phyloP scores from a whole-genome alignment of 2,113 vertebrate genomes.

The Ammodytes dubius region DNA sequence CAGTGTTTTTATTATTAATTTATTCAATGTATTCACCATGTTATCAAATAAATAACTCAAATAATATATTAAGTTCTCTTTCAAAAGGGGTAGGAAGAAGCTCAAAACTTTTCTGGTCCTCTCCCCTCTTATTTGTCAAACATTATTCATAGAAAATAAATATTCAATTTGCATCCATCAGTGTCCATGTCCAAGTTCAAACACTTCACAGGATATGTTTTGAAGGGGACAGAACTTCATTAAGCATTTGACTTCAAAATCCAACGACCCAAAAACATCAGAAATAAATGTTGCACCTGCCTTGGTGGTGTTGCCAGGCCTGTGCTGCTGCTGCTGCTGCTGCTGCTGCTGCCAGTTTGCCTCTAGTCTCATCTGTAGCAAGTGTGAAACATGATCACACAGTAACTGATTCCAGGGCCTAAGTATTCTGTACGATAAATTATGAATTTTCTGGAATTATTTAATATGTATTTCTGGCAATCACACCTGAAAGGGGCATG shows the following conservation, averaged over 20 bases:
- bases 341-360: conserved; percentile 14
- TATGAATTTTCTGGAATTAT: not conserved
- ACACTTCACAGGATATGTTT: not conserved
- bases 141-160: too few relatives aligned
- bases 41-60: too few relatives aligned
- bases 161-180: too few relatives aligned
- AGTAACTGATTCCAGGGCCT: not conserved
- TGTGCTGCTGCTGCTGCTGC: not conserved
- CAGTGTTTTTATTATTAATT: too few relatives aligned
- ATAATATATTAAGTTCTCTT: too few relatives aligned
- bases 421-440: not conserved
- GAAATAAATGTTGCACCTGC: not conserved
- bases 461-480: not conserved
- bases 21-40: too few relatives aligned
- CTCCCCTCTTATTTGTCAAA: too few relatives aligned
- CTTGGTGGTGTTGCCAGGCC: conserved; percentile 6
- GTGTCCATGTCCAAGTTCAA: not conserved
- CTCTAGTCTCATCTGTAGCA: conserved; percentile 4
- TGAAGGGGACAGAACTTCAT: not conserved
- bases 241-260: not conserved
- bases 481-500: not conserved
- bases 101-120: too few relatives aligned
- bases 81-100: too few relatives aligned
- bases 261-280: conserved; percentile 1
- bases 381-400: conserved; percentile 15